Evolutionary conservation across 2,113 vertebrate genomes (phyloP).

Genomic region (Phyllostomus hastatus): DNA sequence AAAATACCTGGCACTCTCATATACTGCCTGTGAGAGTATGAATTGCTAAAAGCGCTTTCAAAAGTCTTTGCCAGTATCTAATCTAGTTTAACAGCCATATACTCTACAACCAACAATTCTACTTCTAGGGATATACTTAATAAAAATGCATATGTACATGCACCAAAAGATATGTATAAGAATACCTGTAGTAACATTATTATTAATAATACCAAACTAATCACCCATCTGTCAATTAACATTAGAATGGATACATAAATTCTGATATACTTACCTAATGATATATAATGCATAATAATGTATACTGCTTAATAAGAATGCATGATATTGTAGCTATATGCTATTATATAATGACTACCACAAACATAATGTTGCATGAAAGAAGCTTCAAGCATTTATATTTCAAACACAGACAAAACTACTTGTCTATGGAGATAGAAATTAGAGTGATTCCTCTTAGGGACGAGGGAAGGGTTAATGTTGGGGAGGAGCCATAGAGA

Average conservation of each 20-base stretch:
- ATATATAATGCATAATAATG: neutral
- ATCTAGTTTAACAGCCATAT: neutral
- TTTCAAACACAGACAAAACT: neutral
- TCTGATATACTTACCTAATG: neutral
- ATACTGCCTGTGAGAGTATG: neutral
- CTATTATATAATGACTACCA: neutral
- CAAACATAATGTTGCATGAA: neutral
- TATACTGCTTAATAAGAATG: neutral
- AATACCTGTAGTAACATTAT: neutral
- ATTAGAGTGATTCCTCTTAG: neutral
- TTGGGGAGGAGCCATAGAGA: neutral
- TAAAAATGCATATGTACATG: neutral
- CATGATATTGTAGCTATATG: neutral
- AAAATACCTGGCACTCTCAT: neutral
- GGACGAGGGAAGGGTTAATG: neutral
- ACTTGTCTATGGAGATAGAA: neutral
- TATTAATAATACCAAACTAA: neutral
- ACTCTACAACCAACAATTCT: no score
- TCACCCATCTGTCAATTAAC: neutral
- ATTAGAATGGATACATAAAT: neutral
- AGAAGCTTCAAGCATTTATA: neutral
- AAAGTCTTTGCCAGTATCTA: neutral
- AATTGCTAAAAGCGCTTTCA: neutral
- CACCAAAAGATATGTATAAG: neutral
- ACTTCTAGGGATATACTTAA: no score